These are phyloP conservation scores for Circaetus cinerascens DNA, from an alignment of 2,113 vertebrate genomes.

Conservation along the genomic window DNA sequence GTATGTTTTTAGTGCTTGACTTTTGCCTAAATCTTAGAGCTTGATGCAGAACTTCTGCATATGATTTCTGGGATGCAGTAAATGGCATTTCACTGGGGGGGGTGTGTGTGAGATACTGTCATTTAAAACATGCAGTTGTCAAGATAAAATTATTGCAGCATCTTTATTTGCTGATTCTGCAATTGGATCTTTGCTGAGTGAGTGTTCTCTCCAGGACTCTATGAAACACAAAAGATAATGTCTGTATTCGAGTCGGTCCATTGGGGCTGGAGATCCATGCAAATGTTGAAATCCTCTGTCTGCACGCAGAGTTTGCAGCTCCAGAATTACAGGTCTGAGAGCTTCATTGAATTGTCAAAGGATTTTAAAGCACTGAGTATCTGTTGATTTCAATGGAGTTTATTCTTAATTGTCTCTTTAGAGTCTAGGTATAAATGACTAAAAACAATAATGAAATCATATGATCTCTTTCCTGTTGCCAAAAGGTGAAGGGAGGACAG, in stretches of 20 bases:
- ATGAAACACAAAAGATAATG: rapidly evolving
- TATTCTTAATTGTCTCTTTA: not conserved
- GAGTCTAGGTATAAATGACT: not conserved
- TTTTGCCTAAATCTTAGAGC: not conserved
- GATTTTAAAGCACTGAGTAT: not conserved
- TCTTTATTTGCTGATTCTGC: not conserved
- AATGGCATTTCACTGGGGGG: not conserved
- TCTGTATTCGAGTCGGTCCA: not conserved
- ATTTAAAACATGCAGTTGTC: not conserved
- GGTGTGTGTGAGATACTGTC: not conserved
- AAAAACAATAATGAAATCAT: not conserved
- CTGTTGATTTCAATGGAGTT: not conserved
- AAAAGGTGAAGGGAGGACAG: not conserved
- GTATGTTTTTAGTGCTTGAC: not conserved
- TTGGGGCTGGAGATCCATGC: not conserved
- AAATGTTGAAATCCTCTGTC: not conserved
- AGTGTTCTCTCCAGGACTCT: not conserved
- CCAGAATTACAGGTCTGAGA: slow-evolving; percentile 14
- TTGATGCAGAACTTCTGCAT: not conserved
- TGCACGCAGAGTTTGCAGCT: not conserved
- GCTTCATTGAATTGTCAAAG: not conserved
- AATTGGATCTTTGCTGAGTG: not conserved
- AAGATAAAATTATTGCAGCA: not conserved
- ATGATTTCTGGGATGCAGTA: not conserved
- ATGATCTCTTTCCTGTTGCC: not conserved